Evolutionary conservation across 2,113 vertebrate genomes (phyloP), one percentile per base, ranked within the genome.

Genomic region (Gymnobelideus leadbeateri): DNA sequence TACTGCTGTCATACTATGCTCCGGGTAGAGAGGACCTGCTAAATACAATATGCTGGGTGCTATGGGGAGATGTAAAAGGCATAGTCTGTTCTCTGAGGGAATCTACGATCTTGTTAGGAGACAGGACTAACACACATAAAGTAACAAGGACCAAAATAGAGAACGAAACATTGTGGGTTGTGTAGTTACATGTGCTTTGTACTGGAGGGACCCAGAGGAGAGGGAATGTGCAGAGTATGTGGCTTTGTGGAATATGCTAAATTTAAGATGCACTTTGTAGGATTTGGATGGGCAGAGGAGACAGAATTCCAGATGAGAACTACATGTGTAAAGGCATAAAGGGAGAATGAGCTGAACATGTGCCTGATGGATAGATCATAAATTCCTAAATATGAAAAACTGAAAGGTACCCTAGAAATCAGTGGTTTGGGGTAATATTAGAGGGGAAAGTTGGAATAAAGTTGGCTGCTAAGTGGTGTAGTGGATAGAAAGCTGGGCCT

Each of bases 121-220:
- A 84, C 68, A 77, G 61, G 61, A n/a, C 61, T 77, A 14, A 37
- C 28, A 8, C 11, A 91, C n/a, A 16, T 89, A 53, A 9, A 57
- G 7, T 89, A 84, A 47, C 68, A 31, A 14, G 77, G 28, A 51
- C 92, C 94, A 89, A 50, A 68, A 26, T 49, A 68, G 61, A 37
- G 37, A 96, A 91, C 26, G 47, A 96, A 91, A 5, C 92, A 25
- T 92, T 28, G 51, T 51, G 54, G 19, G n/a, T 92, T 51, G 24
- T 52, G 14, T 14, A n/a, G 37, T 77, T n/a, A 0, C 52, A 49
- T 54, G 51, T 49, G 90, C 94, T 84, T 92, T 93, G 51, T 89
- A 6, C 47, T 55, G 4, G 43, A 95, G 23, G 19, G n/a, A 91
- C 54, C 24, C 52, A n/a, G 89, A 84, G 49, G 89, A 47, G 77